Base-by-base conservation (phyloP, 1,140 invertebrate species). In the Drosophila jambulina region DNA sequence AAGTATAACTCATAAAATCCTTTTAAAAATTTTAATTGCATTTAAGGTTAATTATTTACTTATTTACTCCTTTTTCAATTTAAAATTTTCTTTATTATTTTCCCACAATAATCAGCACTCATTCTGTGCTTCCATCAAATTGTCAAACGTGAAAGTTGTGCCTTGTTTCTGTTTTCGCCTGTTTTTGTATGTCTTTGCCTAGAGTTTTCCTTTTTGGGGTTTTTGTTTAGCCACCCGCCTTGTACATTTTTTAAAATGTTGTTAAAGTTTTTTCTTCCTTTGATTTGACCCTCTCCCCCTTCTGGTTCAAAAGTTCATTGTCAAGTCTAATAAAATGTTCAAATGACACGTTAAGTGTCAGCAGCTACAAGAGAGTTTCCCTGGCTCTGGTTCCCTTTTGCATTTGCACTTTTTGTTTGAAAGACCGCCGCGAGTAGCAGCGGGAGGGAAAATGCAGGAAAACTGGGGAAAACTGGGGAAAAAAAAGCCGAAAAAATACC, bases 251-350 rank as follows among this genome's bases (percentile, higher is more conserved):
- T 12, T 38, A 38, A 54, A 13, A 54, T 54, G 32, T 54, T 59
- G 60, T 82, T 51, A 71, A 76, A 68, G 46, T 53, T 65, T 49
- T 57, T 49, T 46, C 53, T 65, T 46, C 53, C 51, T 27, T 57
- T 51, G 45, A 27, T 21, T 70, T 49, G 45, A 43, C 51, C 40
- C 49, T 36, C 40, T 40, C 12, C 49, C 48, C 13, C 57, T 43
- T 36, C 49, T 36, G 45, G 85, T 90, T 88, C 85, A 88, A 88
- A 51, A 85, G 84, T 88, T 88, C 85, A 88, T 90, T 88, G 85
- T 90, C 84, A 88, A 88, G 81, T 90, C 85, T 78, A 88, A 88
- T 88, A 90, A 88, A 90, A 88, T 90, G 84, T 90, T 85, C 74
- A 59, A 90, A 90, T 88, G 85, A 88, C 85, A 88, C 84, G 85